Evolutionary conservation across 1,140 invertebrate genomes (phyloP), one percentile per base, ranked within the genome.

Genomic region (Leptestheria dahalacensis): DNA sequence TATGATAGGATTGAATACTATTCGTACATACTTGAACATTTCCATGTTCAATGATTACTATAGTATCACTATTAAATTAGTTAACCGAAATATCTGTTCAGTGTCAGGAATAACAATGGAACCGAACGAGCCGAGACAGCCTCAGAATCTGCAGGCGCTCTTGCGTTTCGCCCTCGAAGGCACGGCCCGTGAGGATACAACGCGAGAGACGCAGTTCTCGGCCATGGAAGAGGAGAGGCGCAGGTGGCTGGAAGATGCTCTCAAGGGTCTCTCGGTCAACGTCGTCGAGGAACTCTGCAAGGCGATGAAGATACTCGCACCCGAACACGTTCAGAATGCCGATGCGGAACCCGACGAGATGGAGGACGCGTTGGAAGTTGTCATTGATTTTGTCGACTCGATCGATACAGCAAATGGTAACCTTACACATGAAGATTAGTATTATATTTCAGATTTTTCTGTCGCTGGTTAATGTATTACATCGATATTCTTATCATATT

Each of bases 351-450:
- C 80, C 1, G 71, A 77, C 0, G 74, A 79, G 24, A 69, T 76
- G 20, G 70, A 77, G 33, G 69, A 70, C 23, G 75, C 80, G 1
- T 72, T 88, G 10, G 79, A 82, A 25, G 75, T 73, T 33, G 73
- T 88, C 28, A 67, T 76, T 10, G 80, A 83, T 59, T 77, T 76
- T 67, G 77, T 82, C 55, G 82, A 84, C 67, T 77, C 79, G 61
- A 80, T 86, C 52, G 85, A 89, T 68, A 72, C 81, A 51, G 83
- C 86, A 12, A 84, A 82, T 67, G 84, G 80, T 82, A 69, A n/a
- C n/a, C n/a, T n/a, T n/a, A n/a, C n/a, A n/a, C n/a, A n/a, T n/a
- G n/a, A n/a, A n/a, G n/a, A n/a, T n/a, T n/a, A n/a, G n/a, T n/a
- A n/a, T n/a, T 68, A 68, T 68, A 25, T 61, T n/a, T 20, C 50